These are phyloP conservation scores for Vireo altiloquus DNA, from an alignment of 2,113 vertebrate genomes.

Conservation along the genomic window DNA sequence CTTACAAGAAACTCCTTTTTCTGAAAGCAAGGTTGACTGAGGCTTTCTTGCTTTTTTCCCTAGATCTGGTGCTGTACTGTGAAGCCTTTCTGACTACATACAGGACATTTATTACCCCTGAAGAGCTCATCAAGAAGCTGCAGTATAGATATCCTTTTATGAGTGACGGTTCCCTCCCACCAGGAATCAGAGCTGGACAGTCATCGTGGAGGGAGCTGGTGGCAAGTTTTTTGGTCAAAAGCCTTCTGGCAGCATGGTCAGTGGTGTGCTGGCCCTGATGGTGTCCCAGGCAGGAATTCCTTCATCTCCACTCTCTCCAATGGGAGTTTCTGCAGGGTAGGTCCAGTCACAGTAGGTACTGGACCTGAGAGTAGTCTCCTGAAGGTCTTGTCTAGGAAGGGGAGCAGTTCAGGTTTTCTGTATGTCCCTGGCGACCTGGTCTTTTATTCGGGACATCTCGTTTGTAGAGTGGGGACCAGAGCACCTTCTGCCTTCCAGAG, in stretches of 20 bases:
- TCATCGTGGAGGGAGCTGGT: fast-evolving
- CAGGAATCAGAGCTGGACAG: not conserved
- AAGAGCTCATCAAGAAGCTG: slow-evolving; percentile 97
- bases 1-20: not conserved
- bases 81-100: slow-evolving; percentile 98
- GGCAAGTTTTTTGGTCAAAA: not conserved
- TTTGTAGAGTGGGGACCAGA: not conserved
- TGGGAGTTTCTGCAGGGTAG: not conserved
- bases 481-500: not conserved
- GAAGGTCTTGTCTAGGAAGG: not conserved
- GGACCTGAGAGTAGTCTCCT: not conserved
- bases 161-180: not conserved
- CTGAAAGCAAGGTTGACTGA: not conserved
- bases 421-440: not conserved
- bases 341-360: not conserved
- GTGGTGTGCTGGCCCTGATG: not conserved
- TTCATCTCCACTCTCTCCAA: not conserved
- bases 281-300: not conserved
- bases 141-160: slow-evolving; percentile 96
- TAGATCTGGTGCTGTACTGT: slow-evolving; percentile 96
- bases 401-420: not conserved
- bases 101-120: slow-evolving; percentile 93
- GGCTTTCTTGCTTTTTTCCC: not conserved
- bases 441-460: not conserved
- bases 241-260: not conserved